Evolutionary conservation across 1,140 invertebrate genomes (phyloP).

Genomic region (Drosophila subpulchrella): DNA sequence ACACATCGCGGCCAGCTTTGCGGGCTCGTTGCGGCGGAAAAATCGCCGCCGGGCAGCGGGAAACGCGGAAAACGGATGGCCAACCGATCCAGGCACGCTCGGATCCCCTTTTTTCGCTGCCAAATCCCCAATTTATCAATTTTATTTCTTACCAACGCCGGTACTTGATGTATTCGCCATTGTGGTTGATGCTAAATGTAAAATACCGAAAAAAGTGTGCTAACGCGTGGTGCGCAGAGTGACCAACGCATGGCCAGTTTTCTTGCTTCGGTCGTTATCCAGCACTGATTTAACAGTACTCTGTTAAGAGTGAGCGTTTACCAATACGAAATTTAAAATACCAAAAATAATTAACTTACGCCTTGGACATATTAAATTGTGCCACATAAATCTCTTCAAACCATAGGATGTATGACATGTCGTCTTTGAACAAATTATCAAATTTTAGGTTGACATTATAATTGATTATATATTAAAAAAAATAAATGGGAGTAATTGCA

Average conservation of each 20-base stretch:
- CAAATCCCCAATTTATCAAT: constrained; percentile 70
- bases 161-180: constrained; percentile 84
- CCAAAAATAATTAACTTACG: no score
- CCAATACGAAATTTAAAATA: not conserved
- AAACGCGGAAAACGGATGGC: constrained; percentile 23
- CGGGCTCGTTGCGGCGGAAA: constrained; percentile 11
- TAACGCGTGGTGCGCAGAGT: not conserved
- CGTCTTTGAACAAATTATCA: no score
- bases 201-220: not conserved
- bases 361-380: no score
- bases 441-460: no score
- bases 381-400: no score
- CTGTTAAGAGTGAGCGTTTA: not conserved
- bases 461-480: no score
- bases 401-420: no score
- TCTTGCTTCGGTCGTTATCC: not conserved
- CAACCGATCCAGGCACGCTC: constrained; percentile 11
- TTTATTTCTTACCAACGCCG: constrained; percentile 84
- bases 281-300: not conserved
- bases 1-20: constrained; percentile 29
- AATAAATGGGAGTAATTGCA: no score
- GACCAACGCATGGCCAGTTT: not conserved
- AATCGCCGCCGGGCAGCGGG: constrained; percentile 7
- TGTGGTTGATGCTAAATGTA: constrained; percentile 59
- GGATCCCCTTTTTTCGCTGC: constrained; percentile 37